A percentile compares a stretch with the other conserved stretches of the same genome.
Evolutionary conservation across 2,888 invertebrate genomes (phyloP).

Genomic region (Lasioglossum oenotherae): DNA sequence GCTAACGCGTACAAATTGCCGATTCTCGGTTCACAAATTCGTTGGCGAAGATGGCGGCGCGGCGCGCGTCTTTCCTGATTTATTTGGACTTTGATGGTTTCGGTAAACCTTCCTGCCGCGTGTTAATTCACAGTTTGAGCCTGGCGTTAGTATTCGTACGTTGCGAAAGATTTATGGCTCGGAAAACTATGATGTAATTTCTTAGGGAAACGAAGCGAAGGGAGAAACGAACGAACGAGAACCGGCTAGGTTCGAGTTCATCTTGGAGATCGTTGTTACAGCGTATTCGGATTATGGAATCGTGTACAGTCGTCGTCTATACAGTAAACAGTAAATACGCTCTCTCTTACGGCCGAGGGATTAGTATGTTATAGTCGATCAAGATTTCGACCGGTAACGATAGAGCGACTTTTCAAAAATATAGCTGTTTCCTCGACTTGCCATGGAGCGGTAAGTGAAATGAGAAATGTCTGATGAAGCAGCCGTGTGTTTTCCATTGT

Average conservation of each 20-base stretch:
- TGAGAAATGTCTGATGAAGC: conserved; percentile 1
- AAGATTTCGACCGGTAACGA: neutral
- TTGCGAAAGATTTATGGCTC: conserved; percentile 40
- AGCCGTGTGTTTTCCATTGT: conserved; percentile 72
- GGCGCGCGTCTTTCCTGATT: conserved; percentile 16
- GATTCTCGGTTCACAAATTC: neutral
- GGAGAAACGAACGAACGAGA: neutral
- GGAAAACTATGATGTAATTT: conserved; percentile 17
- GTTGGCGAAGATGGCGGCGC: neutral
- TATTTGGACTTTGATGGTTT: conserved; percentile 25
- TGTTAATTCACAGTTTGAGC: conserved; percentile 39
- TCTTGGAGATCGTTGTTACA: neutral
- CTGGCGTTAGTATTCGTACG: conserved; percentile 13
- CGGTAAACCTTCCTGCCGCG: conserved; percentile 4
- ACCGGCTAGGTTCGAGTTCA: neutral
- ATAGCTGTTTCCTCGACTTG: neutral
- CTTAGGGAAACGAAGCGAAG: neutral
- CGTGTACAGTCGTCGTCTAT: neutral
- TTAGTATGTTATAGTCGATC: neutral
- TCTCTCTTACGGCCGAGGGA: neutral
- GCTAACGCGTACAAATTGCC: conserved; percentile 1
- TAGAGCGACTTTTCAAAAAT: no score
- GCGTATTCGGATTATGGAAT: neutral
- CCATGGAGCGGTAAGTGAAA: neutral
- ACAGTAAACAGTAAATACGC: neutral